Evolutionary conservation across 2,888 invertebrate genomes (phyloP), one percentile per base, ranked within the genome.

Genomic region (Sesamia inferens): DNA sequence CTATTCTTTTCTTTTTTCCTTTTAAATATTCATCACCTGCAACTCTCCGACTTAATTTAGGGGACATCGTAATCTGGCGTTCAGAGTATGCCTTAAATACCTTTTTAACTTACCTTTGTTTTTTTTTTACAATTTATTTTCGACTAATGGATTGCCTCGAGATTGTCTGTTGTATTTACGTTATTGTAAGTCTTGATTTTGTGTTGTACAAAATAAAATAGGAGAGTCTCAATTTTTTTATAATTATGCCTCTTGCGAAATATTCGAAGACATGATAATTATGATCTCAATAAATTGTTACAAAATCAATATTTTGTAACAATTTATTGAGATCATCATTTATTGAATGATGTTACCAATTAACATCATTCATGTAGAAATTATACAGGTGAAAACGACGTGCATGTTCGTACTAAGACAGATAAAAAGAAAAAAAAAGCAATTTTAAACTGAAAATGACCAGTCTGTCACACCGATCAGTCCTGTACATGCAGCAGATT

Each of bases 21-120:
- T 88, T 91, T 92, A 90, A 92, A 92, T 92, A 92, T 92, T 92
- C 92, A 92, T 88, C 91, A 91, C 90, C 88, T 90, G 90, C 86
- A 87, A 85, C 88, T 88, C 86, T 85, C 86, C 77, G 90, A 89
- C 90, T 90, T 92, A 91, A 92, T 92, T 91, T 90, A 90, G 86
- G 84, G 87, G 88, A 89, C 89, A 88, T 88, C 86, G 89, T 91
- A 91, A 92, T 92, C 91, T 91, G 90, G 88, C 84, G 85, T 85
- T 88, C 84, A 78, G 87, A 88, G 89, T 89, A 88, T 84, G 86
- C 87, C 90, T 91, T 90, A 90, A 92, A 91, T 91, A 90, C 87
- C 88, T 90, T 91, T 92, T 91, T 88, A 90, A 90, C 88, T 88
- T 88, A 86, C 83, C 81, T 84, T 86, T 81, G 81, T 82, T 81